Conservation (phyloP, 1,140 invertebrate genomes). For the Andricus grossulariae region DNA sequence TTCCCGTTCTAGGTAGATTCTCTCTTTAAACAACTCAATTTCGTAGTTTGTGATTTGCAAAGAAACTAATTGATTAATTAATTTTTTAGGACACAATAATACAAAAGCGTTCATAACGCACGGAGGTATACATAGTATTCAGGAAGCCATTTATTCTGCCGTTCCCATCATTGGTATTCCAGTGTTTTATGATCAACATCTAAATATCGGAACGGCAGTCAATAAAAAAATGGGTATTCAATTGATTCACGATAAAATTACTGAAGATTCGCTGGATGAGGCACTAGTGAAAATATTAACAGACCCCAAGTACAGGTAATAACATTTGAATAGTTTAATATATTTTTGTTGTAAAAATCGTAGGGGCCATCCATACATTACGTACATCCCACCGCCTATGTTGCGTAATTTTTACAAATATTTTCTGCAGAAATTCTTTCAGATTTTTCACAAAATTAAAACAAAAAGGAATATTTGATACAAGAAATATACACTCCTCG, state of each 20-base stretch:
- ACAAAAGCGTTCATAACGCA: conserved; percentile 1
- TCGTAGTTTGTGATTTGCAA: not conserved
- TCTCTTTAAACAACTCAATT: conserved; percentile 3
- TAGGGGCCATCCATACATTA: too few relatives aligned
- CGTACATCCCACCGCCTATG: too few relatives aligned
- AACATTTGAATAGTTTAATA: not conserved
- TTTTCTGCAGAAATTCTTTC: too few relatives aligned
- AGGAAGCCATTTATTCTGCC: not conserved
- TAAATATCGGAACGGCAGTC: not conserved
- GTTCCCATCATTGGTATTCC: conserved; percentile 16
- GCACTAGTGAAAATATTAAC: not conserved
- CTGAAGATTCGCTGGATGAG: not conserved
- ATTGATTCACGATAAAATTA: not conserved
- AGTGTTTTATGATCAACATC: not conserved
- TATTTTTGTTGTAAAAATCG: too few relatives aligned
- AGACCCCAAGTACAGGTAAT: conserved; percentile 6
- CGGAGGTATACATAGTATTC: conserved; percentile 2
- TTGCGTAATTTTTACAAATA: too few relatives aligned
- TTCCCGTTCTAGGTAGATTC: conserved; percentile 74
- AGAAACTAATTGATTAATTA: not conserved
- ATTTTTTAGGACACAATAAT: not conserved
- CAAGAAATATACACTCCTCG: too few relatives aligned
- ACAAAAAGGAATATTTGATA: too few relatives aligned
- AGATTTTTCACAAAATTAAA: too few relatives aligned
- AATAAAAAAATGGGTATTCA: not conserved